These are phyloP conservation scores for Clarias macrocephalus DNA, from an alignment of 2,113 vertebrate species.

Conservation along the genomic window DNA sequence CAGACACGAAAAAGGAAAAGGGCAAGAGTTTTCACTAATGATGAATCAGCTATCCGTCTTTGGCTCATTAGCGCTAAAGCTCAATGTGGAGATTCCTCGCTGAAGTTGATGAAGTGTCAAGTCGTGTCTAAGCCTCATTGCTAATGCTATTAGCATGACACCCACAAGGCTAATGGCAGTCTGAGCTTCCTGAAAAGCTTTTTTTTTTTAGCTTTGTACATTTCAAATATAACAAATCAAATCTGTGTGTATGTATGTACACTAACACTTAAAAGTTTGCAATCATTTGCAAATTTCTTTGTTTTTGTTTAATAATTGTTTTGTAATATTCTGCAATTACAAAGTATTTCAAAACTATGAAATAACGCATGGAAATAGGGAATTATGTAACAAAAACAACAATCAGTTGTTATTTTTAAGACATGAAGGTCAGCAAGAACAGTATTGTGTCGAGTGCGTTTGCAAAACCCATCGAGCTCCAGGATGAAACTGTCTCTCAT, in stretches of 20 bases:
- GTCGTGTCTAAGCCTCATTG: background rate
- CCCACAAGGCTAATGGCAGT: background rate
- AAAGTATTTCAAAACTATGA: no score
- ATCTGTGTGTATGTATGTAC: background rate
- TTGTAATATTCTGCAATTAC: no score
- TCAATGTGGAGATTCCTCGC: background rate
- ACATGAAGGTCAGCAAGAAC: no score
- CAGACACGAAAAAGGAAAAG: conserved; percentile 43
- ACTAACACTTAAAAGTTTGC: no score
- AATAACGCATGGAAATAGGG: no score
- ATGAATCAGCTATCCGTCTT: background rate
- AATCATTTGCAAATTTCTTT: no score
- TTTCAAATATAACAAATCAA: background rate
- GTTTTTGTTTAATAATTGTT: no score
- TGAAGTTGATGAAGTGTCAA: background rate
- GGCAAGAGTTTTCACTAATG: background rate
- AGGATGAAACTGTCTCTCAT: no score
- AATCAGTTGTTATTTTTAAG: no score
- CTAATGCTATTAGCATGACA: conserved; percentile 10
- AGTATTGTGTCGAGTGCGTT: no score
- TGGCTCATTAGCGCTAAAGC: conserved; percentile 16
- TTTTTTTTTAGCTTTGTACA: background rate
- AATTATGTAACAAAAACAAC: no score
- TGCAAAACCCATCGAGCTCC: no score
- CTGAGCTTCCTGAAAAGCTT: background rate